A percentile compares a stretch with the other conserved stretches of the same genome.
Conservation (phyloP, 92 coral and sea anemone species). For the Galaxea fascicularis region DNA sequence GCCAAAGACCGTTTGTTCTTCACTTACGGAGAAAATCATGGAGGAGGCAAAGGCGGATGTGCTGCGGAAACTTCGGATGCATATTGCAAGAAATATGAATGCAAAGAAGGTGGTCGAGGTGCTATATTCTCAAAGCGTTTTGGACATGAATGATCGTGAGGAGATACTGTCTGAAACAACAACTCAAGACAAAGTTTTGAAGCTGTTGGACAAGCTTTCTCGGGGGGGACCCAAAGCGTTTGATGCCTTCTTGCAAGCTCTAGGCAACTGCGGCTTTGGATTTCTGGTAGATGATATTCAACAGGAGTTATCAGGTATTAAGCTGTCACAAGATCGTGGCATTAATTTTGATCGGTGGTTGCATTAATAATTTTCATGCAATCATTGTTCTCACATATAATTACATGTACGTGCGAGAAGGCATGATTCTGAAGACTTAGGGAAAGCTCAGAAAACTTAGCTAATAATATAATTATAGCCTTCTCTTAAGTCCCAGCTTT, state of each 20-base stretch:
- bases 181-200: slow-evolving; percentile 20
- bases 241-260: slow-evolving; percentile 32
- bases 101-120: slow-evolving; percentile 1
- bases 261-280: not conserved
- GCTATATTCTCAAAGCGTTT: slow-evolving; percentile 29
- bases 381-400: too few relatives aligned
- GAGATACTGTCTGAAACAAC: slow-evolving; percentile 35
- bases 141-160: slow-evolving; percentile 55
- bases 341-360: not conserved
- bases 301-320: slow-evolving; percentile 3
- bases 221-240: slow-evolving; percentile 60
- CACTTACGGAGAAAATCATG: not conserved
- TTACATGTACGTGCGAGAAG: too few relatives aligned
- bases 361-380: too few relatives aligned
- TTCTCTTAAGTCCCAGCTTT: too few relatives aligned
- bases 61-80: not conserved
- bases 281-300: slow-evolving; percentile 4
- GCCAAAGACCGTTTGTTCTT: not conserved
- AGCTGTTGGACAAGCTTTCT: slow-evolving; percentile 51
- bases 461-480: too few relatives aligned
- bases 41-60: slow-evolving; percentile 12
- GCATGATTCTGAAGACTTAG: too few relatives aligned
- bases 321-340: not conserved
- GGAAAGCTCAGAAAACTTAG: too few relatives aligned
- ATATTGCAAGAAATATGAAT: not conserved